These are phyloP conservation scores for Macrobrachium nipponense DNA, from an alignment of 1,140 invertebrate species.

Conservation along the genomic window DNA sequence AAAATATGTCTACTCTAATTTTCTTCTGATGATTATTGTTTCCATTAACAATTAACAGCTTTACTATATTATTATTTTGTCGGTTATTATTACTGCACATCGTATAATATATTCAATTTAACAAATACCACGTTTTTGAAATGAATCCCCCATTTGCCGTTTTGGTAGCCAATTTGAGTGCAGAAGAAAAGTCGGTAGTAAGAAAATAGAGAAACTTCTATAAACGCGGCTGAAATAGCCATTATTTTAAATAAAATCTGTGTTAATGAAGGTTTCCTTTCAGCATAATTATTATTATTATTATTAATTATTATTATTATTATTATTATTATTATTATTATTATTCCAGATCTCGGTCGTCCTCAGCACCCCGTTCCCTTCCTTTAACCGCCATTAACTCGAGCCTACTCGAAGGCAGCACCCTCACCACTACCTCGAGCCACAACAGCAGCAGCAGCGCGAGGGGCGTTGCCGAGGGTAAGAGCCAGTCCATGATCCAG, in stretches of 20 bases:
- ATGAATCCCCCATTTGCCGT: too few relatives aligned
- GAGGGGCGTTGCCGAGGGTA: slow-evolving; percentile 22
- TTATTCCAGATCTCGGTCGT: slow-evolving; percentile 42
- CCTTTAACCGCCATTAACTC: slow-evolving; percentile 26
- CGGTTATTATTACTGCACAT: too few relatives aligned
- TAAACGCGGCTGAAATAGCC: too few relatives aligned
- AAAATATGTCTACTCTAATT: too few relatives aligned
- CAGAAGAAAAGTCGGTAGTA: too few relatives aligned
- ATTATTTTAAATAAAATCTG: too few relatives aligned
- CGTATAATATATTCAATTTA: too few relatives aligned
- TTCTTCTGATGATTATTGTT: too few relatives aligned
- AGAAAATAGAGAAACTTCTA: too few relatives aligned
- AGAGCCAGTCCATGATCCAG: slow-evolving; percentile 36
- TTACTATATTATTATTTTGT: not conserved
- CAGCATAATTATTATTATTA: slow-evolving; percentile 8
- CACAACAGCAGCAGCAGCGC: slow-evolving; percentile 2
- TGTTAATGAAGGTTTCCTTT: too few relatives aligned
- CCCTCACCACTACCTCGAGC: slow-evolving; percentile 12
- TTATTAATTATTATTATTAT: slow-evolving; percentile 7
- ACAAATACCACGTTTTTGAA: too few relatives aligned
- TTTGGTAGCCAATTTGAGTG: too few relatives aligned
- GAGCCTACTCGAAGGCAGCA: slow-evolving; percentile 8
- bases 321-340: slow-evolving; percentile 5
- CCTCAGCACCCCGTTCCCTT: slow-evolving; percentile 22
- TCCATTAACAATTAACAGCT: not conserved